phyloP scores from a whole-genome alignment of 2,888 invertebrate species.

The Drosophila parthenogenetica region DNA sequence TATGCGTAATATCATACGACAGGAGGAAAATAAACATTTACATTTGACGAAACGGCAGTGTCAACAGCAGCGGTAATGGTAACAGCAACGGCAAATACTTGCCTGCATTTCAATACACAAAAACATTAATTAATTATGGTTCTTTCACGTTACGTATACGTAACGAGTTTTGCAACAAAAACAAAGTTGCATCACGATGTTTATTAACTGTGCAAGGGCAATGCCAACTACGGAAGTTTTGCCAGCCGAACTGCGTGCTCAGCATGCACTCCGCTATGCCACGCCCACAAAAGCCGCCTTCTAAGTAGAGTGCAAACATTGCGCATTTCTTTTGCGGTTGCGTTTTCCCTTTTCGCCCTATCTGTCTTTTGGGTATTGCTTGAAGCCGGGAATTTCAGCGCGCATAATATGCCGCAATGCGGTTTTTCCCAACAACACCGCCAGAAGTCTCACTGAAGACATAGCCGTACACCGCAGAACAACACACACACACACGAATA shows the following conservation, averaged over 20 bases:
- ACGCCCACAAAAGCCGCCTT: constrained; percentile 17
- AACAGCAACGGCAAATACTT: constrained; percentile 28
- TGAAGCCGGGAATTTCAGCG: constrained; percentile 69
- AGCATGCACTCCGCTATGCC: constrained; percentile 10
- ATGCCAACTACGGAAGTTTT: constrained; percentile 22
- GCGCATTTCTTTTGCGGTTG: constrained; percentile 70
- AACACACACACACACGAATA: constrained; percentile 41
- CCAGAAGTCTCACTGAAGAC: constrained; percentile 63
- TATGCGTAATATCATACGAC: constrained; percentile 48
- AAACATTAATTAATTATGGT: constrained; percentile 65
- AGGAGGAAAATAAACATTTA: constrained; percentile 50
- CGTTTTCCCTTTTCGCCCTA: constrained; percentile 48
- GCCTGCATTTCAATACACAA: constrained; percentile 48
- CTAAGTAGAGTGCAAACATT: constrained; percentile 57
- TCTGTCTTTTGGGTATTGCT: constrained; percentile 56
- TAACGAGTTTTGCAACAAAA: constrained; percentile 7
- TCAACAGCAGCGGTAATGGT: not conserved
- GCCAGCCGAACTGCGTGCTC: constrained; percentile 30
- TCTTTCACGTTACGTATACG: constrained; percentile 32
- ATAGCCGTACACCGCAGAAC: constrained; percentile 54
- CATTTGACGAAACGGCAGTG: constrained; percentile 32
- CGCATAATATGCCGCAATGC: constrained; percentile 83
- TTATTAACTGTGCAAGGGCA: constrained; percentile 59
- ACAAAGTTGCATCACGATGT: constrained; percentile 18
- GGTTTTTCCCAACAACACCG: constrained; percentile 71